Base-by-base conservation (phyloP, 2,888 invertebrate species). In the Phania funesta region DNA sequence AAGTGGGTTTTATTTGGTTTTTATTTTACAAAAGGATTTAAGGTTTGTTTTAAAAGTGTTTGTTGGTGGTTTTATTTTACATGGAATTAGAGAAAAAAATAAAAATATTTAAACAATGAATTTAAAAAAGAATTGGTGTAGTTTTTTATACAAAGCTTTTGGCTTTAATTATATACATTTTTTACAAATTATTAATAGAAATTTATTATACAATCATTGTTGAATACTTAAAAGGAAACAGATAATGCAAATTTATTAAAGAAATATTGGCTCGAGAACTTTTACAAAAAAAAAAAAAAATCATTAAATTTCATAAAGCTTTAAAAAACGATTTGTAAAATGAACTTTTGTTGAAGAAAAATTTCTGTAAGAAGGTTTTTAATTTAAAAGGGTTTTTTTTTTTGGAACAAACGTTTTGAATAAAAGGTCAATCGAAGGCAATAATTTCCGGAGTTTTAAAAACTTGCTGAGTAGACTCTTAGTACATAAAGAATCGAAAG, bases 31-130 rank as follows among this genome's bases (percentile, higher is more conserved):
- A 68, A 46, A 35, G 81, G 60, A 29, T 77, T 67, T 50, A 50
- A 50, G 48, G 46, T 67, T 38, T 64, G 18, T 48, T 48, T 13
- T 18, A 16, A 41, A 1, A 9, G 0, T 67, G 32, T 73, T 73
- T 71, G 64, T 29, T 77, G 50, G 56, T 67, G 54, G 35, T 82
- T 82, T 75, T 80, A 80, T 83, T 71, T 83, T 80, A 83, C 79
- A 83, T 83, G 79, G 83, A 83, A 83, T 83, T 76, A 76, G 76
- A 80, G 76, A 79, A 67, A 76, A 71, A 83, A 68, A 54, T 67
- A 76, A 71, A 48, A 54, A 20, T 46, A 46, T 76, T 29, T 38
- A 54, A 60, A 67, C 54, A 38, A 60, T 22, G 3, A 20, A 3
- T 24, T 74, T 29, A 18, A 41, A 9, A 6, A 44, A 2, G 13